phyloP scores from a whole-genome alignment of 2,888 invertebrate genomes.

The Papilio elwesi region DNA sequence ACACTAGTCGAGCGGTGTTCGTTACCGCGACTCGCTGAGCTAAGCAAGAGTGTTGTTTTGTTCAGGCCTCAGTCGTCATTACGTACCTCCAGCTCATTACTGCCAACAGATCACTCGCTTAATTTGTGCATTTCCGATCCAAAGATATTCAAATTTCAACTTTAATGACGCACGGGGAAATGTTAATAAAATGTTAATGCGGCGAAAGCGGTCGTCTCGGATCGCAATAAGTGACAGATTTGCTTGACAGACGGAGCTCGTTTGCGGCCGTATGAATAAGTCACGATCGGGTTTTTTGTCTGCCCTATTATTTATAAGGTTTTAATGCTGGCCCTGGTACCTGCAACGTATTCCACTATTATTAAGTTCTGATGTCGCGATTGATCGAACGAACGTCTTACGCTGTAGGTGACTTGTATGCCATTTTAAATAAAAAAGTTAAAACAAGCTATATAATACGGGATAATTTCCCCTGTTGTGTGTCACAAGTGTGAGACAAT shows the following conservation, averaged over 20 bases:
- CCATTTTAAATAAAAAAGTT: background rate
- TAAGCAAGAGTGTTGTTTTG: constrained; percentile 80
- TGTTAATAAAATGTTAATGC: constrained; percentile 84
- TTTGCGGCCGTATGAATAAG: constrained; percentile 78
- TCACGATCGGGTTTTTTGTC: constrained; percentile 79
- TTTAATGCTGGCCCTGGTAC: constrained; percentile 31
- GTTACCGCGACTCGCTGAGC: constrained; percentile 71
- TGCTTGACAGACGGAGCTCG: constrained; percentile 80
- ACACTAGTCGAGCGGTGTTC: constrained; percentile 51
- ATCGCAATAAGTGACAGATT: constrained; percentile 81
- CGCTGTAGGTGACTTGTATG: background rate
- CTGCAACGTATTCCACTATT: constrained; percentile 25
- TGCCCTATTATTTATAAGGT: constrained; percentile 55
- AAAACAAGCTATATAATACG: constrained; percentile 1
- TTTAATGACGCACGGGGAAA: constrained; percentile 81
- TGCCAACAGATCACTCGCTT: constrained; percentile 81
- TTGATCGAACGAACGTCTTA: constrained; percentile 8
- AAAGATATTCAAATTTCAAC: constrained; percentile 83
- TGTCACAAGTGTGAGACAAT: no score
- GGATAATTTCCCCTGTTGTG: background rate
- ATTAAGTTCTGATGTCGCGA: constrained; percentile 20
- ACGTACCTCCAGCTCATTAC: constrained; percentile 81
- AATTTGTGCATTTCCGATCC: constrained; percentile 84
- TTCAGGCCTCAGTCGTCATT: constrained; percentile 74
- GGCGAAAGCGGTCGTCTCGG: constrained; percentile 72